Conservation (phyloP, 2,888 invertebrate species). For the Amphipyra berbera region DNA sequence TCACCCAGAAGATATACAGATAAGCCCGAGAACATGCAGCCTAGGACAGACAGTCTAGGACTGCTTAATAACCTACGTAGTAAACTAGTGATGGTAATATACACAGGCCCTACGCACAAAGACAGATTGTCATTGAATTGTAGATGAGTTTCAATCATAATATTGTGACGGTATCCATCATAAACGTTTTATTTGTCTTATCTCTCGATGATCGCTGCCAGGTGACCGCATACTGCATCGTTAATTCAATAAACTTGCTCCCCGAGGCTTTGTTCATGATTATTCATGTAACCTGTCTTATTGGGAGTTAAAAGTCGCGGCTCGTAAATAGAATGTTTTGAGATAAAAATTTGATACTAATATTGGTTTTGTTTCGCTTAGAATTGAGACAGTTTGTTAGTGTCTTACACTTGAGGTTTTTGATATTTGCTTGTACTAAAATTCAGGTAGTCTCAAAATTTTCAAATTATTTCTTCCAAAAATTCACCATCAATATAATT, state of each 20-base stretch:
- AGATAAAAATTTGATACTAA: slow-evolving; percentile 13
- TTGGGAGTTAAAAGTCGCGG: slow-evolving; percentile 46
- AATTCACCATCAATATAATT: too few species aligned
- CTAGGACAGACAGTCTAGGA: background rate
- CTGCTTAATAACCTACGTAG: background rate
- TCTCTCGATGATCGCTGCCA: slow-evolving; percentile 60
- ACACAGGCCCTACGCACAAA: slow-evolving; percentile 41
- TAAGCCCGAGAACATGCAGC: background rate
- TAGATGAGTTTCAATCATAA: slow-evolving; percentile 65
- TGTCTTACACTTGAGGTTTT: too few species aligned
- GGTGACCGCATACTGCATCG: slow-evolving; percentile 48
- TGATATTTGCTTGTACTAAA: too few species aligned
- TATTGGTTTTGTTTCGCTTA: slow-evolving; percentile 5
- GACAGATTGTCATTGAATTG: slow-evolving; percentile 61
- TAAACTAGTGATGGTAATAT: background rate
- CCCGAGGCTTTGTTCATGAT: slow-evolving; percentile 49
- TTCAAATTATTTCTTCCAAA: background rate
- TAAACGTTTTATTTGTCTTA: slow-evolving; percentile 68
- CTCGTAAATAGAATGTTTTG: slow-evolving; percentile 33
- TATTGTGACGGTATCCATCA: slow-evolving; percentile 63
- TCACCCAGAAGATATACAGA: background rate
- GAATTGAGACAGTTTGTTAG: slow-evolving; percentile 1
- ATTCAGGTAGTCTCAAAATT: background rate
- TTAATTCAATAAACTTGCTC: slow-evolving; percentile 60
- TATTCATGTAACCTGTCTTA: slow-evolving; percentile 49